A percentile compares a stretch with the other conserved stretches of the same genome.
Conservation (phyloP, 2,797 vertebrate species). For the Sylvilagus floridanus region DNA sequence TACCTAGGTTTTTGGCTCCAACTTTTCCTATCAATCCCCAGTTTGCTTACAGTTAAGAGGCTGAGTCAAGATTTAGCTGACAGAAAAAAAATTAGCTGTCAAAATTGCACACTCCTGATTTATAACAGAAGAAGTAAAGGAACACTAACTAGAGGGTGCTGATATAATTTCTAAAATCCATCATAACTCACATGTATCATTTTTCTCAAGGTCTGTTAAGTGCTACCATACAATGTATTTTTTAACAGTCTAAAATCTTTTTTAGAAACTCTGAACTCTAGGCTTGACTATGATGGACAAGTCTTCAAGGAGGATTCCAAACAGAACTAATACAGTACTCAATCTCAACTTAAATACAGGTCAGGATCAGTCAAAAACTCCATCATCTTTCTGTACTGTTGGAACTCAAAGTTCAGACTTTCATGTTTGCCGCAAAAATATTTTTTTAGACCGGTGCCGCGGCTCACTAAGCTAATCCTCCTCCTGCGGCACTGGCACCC, state of each 20-base stretch:
- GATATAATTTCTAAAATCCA: conserved; percentile 72
- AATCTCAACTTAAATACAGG: conserved; percentile 54
- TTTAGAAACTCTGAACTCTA: neutral
- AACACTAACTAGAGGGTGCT: conserved; percentile 37
- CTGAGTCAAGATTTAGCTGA: conserved; percentile 62
- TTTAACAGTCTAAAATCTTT: conserved; percentile 50
- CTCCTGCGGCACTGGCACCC: too few species aligned
- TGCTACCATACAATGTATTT: conserved; percentile 50
- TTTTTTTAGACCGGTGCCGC: neutral
- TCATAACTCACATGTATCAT: conserved; percentile 45
- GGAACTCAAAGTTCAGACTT: conserved; percentile 8
- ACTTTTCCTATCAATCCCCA: neutral
- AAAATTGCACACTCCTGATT: conserved; percentile 62
- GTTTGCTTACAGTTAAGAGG: conserved; percentile 66
- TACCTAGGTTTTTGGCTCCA: neutral
- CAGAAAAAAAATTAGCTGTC: conserved; percentile 60
- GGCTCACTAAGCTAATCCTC: too few species aligned
- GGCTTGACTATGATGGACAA: conserved; percentile 48
- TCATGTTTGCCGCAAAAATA: conserved; percentile 19
- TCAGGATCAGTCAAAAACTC: conserved; percentile 40
- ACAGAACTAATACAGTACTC: neutral
- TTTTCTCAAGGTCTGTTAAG: conserved; percentile 64
- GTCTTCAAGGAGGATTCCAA: conserved; percentile 65
- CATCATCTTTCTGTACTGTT: conserved; percentile 4
- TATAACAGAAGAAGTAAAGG: conserved; percentile 67